Evolutionary conservation across 2,888 invertebrate genomes (phyloP).

Genomic region (Fissipunctia ypsillon): DNA sequence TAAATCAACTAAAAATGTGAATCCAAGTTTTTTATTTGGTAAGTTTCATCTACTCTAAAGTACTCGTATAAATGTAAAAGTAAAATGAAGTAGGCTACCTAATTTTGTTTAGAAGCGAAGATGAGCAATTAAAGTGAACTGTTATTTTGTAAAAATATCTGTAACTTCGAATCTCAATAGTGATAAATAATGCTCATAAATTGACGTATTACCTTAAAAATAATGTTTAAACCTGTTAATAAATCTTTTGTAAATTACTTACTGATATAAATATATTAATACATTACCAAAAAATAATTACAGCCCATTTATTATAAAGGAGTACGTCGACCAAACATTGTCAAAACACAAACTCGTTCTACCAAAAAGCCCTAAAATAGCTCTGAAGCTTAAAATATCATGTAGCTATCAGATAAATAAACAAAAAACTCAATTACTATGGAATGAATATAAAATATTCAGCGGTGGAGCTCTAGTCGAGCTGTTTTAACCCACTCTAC

Average conservation of each 20-base stretch:
- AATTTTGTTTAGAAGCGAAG: neutral
- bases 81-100: neutral
- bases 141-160: neutral
- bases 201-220: too few species aligned
- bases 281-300: too few species aligned
- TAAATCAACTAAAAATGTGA: neutral
- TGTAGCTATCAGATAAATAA: conserved; percentile 56
- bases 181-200: too few species aligned
- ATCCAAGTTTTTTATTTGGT: neutral
- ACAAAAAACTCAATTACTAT: conserved; percentile 68
- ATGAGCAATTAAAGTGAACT: neutral
- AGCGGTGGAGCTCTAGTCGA: conserved; percentile 46
- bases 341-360: conserved; percentile 9
- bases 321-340: conserved; percentile 11
- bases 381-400: conserved; percentile 45
- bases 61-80: too few species aligned
- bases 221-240: too few species aligned
- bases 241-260: neutral
- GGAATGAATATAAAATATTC: conserved; percentile 72
- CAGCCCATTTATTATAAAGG: too few species aligned
- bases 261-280: too few species aligned
- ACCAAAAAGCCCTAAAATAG: conserved; percentile 44
- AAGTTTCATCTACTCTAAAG: neutral
- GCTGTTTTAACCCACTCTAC: conserved; percentile 58
- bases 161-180: neutral